Evolutionary conservation across 2,888 invertebrate species (phyloP).

Genomic region (Aleiodes leptofemur): DNA sequence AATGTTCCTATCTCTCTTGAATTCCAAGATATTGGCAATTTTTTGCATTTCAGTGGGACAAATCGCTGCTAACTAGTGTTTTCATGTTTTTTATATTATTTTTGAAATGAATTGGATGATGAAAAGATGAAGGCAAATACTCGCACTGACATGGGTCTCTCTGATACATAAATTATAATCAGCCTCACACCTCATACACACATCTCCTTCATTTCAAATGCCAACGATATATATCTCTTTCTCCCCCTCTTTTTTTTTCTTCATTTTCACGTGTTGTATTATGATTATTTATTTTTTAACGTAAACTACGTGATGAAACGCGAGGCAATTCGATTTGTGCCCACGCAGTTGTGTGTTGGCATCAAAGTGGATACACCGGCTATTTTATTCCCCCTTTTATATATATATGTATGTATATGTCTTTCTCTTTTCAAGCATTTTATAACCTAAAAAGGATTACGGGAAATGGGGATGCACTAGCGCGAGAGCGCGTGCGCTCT

Average conservation of each 20-base stretch:
- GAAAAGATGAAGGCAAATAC: constrained; percentile 3
- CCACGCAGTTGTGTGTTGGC: constrained; percentile 64
- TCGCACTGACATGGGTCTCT: too few species aligned
- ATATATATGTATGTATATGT: constrained; percentile 33
- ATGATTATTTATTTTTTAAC: constrained; percentile 19
- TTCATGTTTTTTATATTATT: background rate
- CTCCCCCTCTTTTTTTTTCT: background rate
- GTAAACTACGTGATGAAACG: constrained; percentile 70
- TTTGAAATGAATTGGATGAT: constrained; percentile 28
- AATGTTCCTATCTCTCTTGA: background rate
- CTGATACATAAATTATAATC: constrained; percentile 71
- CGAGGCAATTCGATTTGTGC: constrained; percentile 72
- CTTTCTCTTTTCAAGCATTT: background rate
- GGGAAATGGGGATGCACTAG: constrained; percentile 44
- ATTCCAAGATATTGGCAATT: too few species aligned
- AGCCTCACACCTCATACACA: constrained; percentile 49
- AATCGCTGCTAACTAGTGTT: constrained; percentile 1
- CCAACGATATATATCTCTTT: constrained; percentile 1
- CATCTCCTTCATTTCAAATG: background rate
- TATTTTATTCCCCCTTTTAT: constrained; percentile 47
- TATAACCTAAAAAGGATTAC: constrained; percentile 64
- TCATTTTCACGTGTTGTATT: too few species aligned
- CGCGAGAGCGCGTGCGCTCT: constrained; percentile 49
- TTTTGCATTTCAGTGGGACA: too few species aligned
- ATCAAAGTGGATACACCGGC: constrained; percentile 68